Conservation (phyloP, 2,113 vertebrate genomes). For the Cromileptes altivelis region DNA sequence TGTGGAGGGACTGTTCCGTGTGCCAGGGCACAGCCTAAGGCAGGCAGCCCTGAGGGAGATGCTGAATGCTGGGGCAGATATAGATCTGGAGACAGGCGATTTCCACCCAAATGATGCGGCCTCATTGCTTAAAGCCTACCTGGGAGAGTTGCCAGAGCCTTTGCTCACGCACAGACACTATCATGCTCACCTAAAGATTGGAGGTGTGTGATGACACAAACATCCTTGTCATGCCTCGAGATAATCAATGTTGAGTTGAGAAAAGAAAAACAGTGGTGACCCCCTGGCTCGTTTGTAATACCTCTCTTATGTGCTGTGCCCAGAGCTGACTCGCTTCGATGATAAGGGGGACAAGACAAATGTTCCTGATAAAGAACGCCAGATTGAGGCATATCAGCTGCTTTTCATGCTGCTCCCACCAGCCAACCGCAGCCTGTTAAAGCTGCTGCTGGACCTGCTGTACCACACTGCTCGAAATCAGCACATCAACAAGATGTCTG, state of each 20-base stretch:
- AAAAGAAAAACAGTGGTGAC: neutral
- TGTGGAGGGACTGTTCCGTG: slow-evolving; percentile 95
- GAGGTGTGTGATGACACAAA: slow-evolving; percentile 59
- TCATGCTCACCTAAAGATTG: slow-evolving; percentile 92
- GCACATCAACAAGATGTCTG: slow-evolving; percentile 97
- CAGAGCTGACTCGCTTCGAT: slow-evolving; percentile 89
- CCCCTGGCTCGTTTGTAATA: neutral
- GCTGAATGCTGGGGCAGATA: slow-evolving; percentile 91
- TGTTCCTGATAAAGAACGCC: slow-evolving; percentile 92
- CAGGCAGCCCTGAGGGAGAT: slow-evolving; percentile 95
- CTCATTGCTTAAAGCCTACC: slow-evolving; percentile 93
- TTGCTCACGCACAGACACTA: slow-evolving; percentile 96
- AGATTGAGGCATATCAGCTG: slow-evolving; percentile 95
- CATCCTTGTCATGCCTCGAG: neutral
- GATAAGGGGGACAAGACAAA: slow-evolving; percentile 92
- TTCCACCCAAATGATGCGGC: slow-evolving; percentile 98
- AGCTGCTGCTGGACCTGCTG: slow-evolving; percentile 93
- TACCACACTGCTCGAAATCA: slow-evolving; percentile 97
- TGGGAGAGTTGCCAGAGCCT: slow-evolving; percentile 96
- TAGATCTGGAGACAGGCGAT: slow-evolving; percentile 94
- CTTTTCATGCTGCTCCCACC: slow-evolving; percentile 95
- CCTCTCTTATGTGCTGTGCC: slow-evolving; percentile 4
- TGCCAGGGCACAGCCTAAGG: slow-evolving; percentile 96
- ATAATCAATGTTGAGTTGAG: neutral
- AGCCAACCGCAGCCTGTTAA: slow-evolving; percentile 93